phyloP scores from a whole-genome alignment of 2,888 invertebrate genomes.

The Dryococelus australis region DNA sequence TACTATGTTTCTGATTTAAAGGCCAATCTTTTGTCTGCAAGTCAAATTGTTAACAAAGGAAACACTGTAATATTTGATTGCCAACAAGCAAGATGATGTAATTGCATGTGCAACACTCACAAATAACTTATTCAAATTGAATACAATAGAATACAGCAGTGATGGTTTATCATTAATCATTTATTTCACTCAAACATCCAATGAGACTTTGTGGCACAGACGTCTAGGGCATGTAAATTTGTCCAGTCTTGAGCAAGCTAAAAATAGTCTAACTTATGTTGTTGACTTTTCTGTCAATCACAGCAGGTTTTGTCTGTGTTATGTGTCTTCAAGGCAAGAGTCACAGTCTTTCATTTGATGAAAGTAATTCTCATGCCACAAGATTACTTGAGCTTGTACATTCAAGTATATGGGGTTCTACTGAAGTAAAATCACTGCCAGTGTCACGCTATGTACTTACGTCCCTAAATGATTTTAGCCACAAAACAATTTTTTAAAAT shows the following conservation, averaged over 20 bases:
- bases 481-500: background rate
- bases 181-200: background rate
- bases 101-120: background rate
- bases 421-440: background rate
- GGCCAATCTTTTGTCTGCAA: slow-evolving; percentile 5
- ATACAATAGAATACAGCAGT: background rate
- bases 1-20: background rate
- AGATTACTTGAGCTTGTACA: slow-evolving; percentile 21
- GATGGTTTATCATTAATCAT: background rate
- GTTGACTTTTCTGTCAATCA: background rate
- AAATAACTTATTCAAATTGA: background rate
- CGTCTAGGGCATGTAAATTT: background rate
- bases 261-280: background rate
- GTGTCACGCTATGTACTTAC: background rate
- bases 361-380: background rate
- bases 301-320: background rate
- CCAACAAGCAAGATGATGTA: background rate
- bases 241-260: background rate
- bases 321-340: background rate
- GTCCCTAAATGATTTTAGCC: background rate
- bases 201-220: background rate
- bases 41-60: background rate
- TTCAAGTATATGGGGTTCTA: background rate
- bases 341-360: slow-evolving; percentile 2
- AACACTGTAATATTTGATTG: background rate